These are phyloP conservation scores for Parnassius apollo DNA, from an alignment of 2,888 invertebrate genomes.

Conservation along the genomic window DNA sequence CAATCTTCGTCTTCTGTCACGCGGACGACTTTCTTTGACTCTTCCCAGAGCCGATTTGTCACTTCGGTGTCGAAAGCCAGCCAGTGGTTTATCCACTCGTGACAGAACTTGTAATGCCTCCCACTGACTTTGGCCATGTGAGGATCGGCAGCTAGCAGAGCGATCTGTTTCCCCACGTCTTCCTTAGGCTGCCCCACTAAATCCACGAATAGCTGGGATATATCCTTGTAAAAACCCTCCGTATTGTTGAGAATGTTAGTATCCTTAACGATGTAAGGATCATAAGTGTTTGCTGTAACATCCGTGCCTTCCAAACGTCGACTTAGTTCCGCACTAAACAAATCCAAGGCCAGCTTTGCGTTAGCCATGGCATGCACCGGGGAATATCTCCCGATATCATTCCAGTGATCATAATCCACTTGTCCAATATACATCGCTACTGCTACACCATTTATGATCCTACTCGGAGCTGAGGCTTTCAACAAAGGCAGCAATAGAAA, in stretches of 20 bases:
- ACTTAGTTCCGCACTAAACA: conserved; percentile 83
- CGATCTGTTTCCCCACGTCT: conserved; percentile 58
- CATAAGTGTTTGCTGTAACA: conserved; percentile 84
- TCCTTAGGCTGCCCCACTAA: conserved; percentile 59
- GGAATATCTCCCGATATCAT: conserved; percentile 55
- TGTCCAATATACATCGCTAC: conserved; percentile 75
- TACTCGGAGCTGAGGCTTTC: conserved; percentile 78
- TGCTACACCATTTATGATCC: conserved; percentile 84
- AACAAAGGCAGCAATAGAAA: conserved; percentile 81
- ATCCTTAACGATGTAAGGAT: conserved; percentile 69
- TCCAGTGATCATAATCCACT: conserved; percentile 65
- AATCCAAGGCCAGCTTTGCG: conserved; percentile 82
- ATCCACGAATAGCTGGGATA: conserved; percentile 49
- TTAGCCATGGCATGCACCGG: conserved; percentile 51
- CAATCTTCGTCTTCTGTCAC: conserved; percentile 56
- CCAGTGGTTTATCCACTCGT: conserved; percentile 58
- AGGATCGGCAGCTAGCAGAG: conserved; percentile 56
- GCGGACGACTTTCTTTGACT: conserved; percentile 55
- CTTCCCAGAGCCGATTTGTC: conserved; percentile 55
- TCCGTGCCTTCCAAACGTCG: conserved; percentile 74
- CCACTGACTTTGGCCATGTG: conserved; percentile 52
- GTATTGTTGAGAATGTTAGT: conserved; percentile 55
- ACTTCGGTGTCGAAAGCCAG: conserved; percentile 44
- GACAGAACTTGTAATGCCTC: conserved; percentile 60
- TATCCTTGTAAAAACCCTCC: conserved; percentile 39